Evolutionary conservation across 23 tunicate genomes (phyloP).

Genomic region (Botrylloides violaceus): DNA sequence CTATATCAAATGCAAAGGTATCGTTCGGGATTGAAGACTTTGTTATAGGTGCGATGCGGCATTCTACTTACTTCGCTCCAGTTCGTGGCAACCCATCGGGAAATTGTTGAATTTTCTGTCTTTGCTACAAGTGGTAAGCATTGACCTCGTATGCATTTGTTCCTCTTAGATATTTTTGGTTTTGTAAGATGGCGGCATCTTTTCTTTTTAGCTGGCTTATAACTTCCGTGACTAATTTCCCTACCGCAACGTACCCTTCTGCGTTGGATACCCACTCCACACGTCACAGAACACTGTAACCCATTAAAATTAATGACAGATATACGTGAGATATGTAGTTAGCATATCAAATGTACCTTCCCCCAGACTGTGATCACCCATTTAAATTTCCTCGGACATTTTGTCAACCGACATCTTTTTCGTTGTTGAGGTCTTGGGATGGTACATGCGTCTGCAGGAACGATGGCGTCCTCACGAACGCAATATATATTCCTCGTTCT

Average conservation of each 20-base stretch:
- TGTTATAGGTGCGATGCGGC: no score
- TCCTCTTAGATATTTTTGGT: not conserved
- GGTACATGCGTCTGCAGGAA: constrained; percentile 37
- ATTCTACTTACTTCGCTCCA: not conserved
- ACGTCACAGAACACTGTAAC: constrained; percentile 72
- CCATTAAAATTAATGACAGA: constrained; percentile 1
- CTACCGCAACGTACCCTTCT: constrained; percentile 50
- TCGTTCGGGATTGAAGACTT: no score
- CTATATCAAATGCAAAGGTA: no score
- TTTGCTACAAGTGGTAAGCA: not conserved
- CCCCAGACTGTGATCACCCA: constrained; percentile 87
- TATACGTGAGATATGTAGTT: no score
- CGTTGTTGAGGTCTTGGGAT: constrained; percentile 30
- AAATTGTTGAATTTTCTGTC: not conserved
- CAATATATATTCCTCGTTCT: constrained; percentile 54
- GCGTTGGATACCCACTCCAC: constrained; percentile 63
- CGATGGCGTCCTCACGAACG: constrained; percentile 23
- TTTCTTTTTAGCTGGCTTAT: constrained; percentile 9
- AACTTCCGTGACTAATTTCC: constrained; percentile 1
- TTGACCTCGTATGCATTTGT: not conserved
- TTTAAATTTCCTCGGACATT: constrained; percentile 57
- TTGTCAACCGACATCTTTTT: constrained; percentile 47
- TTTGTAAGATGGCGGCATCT: not conserved
- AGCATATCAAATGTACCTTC: constrained; percentile 33
- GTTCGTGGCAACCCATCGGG: not conserved